phyloP scores from a whole-genome alignment of 2,797 vertebrate species.

The Benthosema pterotum region DNA sequence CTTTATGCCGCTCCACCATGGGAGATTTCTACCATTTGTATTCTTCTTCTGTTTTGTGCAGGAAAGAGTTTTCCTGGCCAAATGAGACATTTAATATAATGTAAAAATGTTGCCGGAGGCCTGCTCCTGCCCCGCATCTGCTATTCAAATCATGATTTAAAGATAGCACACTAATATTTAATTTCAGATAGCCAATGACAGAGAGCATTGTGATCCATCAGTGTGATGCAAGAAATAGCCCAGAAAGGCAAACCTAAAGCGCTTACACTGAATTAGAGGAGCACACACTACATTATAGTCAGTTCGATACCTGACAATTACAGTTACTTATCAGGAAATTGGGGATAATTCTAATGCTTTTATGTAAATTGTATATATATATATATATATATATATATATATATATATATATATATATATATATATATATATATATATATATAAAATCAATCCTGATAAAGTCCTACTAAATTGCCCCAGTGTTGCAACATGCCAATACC shows the following conservation, averaged over 20 bases:
- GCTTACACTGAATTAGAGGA: no score
- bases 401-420: no score
- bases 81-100: constrained; percentile 55
- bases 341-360: no score
- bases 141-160: constrained; percentile 51
- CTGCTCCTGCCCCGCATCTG: constrained; percentile 21
- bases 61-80: constrained; percentile 30
- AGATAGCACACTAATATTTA: constrained; percentile 33
- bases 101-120: constrained; percentile 57
- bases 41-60: constrained; percentile 39
- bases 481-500: neutral
- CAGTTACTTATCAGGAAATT: no score
- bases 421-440: no score
- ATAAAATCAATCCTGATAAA: no score
- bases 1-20: constrained; percentile 25
- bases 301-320: no score
- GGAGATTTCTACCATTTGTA: constrained; percentile 35
- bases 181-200: constrained; percentile 4
- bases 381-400: no score
- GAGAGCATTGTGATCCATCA: constrained; percentile 9
- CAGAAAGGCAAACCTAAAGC: no score
- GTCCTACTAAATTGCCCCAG: no score
- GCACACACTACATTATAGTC: no score
- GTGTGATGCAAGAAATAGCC: neutral
- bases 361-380: no score